Percentiles rank a stretch among this genome's conserved stretches.
Evolutionary conservation across 2,888 invertebrate species (phyloP).

Genomic region (Lasioglossum morio): DNA sequence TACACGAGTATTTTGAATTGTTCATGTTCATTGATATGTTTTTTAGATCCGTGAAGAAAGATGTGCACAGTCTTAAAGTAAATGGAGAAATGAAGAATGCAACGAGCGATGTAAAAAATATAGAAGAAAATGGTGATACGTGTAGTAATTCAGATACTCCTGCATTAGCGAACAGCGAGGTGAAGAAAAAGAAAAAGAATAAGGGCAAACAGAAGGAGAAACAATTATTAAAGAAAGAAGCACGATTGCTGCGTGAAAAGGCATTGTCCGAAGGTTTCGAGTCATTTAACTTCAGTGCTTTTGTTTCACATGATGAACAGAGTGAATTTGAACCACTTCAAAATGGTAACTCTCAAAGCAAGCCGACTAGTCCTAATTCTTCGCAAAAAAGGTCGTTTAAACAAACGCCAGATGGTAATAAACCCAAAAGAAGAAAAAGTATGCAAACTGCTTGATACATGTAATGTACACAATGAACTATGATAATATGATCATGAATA

Average conservation of each 20-base stretch:
- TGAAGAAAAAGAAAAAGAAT: conserved; percentile 80
- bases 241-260: conserved; percentile 84
- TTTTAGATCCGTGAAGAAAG: conserved; percentile 69
- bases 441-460: conserved; percentile 52
- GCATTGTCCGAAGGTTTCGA: conserved; percentile 85
- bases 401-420: conserved; percentile 58
- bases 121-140: conserved; percentile 49
- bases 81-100: conserved; percentile 72
- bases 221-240: conserved; percentile 85
- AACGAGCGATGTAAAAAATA: conserved; percentile 60
- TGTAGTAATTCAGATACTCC: conserved; percentile 42
- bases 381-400: conserved; percentile 60
- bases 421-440: conserved; percentile 75
- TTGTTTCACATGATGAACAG: conserved; percentile 63
- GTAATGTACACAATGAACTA: conserved; percentile 27
- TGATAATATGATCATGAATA: conserved; percentile 40
- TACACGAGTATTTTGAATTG: neutral
- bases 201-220: conserved; percentile 80
- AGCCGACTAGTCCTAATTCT: conserved; percentile 33
- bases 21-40: conserved; percentile 13
- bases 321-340: conserved; percentile 51
- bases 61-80: conserved; percentile 67
- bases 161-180: conserved; percentile 69
- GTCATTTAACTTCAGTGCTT: conserved; percentile 79
- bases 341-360: conserved; percentile 60